phyloP scores from a whole-genome alignment of 2,113 vertebrate genomes.

The Xiphorhynchus elegans region DNA sequence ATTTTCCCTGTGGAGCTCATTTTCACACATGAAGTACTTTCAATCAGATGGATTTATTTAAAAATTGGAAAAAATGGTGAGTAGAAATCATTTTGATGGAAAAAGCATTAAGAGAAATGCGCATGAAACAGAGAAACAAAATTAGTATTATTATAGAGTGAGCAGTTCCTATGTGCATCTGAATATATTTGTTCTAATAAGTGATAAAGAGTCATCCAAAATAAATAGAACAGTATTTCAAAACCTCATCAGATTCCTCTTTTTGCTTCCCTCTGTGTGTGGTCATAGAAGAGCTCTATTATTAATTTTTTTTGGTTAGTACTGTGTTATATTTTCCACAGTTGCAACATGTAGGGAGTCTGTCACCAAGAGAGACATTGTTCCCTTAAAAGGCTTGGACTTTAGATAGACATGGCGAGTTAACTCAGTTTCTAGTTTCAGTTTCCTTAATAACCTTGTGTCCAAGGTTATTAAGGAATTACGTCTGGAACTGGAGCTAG shows the following conservation, averaged over 20 bases:
- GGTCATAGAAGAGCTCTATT: not conserved
- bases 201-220: not conserved
- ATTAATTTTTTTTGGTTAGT: not conserved
- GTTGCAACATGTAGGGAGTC: not conserved
- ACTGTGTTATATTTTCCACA: not conserved
- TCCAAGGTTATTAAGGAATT: not conserved
- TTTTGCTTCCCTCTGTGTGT: not conserved
- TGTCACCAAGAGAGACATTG: not conserved
- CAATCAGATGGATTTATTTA: not conserved
- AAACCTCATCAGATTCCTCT: not conserved
- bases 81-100: not conserved
- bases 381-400: not conserved
- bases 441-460: not conserved
- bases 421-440: not conserved
- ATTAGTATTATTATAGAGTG: not conserved
- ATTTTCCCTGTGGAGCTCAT: not conserved
- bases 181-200: not conserved
- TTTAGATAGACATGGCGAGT: not conserved
- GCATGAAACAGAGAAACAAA: not conserved
- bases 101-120: not conserved
- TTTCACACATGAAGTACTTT: not conserved
- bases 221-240: not conserved
- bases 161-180: not conserved
- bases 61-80: not conserved
- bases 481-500: not conserved